phyloP scores from a whole-genome alignment of 2,797 vertebrate species.

The Cossypha dichroa region DNA sequence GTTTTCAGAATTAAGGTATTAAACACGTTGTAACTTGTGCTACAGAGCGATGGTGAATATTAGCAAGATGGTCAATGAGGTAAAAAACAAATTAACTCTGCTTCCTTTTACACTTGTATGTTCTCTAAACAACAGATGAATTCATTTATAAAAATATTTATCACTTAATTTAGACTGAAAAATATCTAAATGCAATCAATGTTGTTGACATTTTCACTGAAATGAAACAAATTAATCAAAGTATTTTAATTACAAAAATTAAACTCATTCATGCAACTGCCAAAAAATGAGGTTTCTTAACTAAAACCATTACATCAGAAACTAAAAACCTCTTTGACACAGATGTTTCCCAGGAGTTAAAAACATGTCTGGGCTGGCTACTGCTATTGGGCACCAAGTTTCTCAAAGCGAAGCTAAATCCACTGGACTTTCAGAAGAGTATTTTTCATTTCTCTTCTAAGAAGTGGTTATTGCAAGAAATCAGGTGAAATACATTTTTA shows the following conservation, averaged over 20 bases:
- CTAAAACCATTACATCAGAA: not conserved
- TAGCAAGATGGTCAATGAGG: not conserved
- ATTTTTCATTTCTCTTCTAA: not conserved
- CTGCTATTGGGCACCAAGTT: not conserved
- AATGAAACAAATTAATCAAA: not conserved
- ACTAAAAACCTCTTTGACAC: not conserved
- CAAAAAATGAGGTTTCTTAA: not conserved
- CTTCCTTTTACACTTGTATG: not conserved
- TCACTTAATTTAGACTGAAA: not conserved
- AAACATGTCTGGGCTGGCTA: not conserved
- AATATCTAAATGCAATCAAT: not conserved
- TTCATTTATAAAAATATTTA: not conserved
- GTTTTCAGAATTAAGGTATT: not conserved
- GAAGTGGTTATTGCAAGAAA: not conserved
- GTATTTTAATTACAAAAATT: not conserved
- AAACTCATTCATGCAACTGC: not conserved
- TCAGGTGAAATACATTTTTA: not conserved
- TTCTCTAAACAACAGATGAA: not conserved
- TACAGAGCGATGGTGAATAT: not conserved
- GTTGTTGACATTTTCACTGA: not conserved
- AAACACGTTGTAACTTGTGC: not conserved
- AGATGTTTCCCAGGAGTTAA: not conserved
- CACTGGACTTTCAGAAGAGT: not conserved
- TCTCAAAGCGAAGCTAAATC: not conserved
- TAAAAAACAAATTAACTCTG: not conserved